phyloP scores from a whole-genome alignment of 2,113 vertebrate genomes.

The Silurus meridionalis region DNA sequence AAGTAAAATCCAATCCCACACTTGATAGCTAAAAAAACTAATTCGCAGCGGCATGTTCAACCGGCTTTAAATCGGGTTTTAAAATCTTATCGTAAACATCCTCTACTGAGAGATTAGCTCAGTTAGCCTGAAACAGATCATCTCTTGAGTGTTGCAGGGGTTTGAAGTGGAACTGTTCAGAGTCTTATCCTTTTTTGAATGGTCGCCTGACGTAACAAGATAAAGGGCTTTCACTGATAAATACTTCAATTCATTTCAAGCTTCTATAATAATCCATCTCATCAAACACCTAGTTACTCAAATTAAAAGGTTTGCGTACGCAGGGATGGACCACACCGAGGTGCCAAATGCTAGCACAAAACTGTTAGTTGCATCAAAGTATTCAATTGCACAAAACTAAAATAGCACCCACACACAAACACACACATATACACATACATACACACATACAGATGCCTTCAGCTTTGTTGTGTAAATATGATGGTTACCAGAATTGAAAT shows the following conservation, averaged over 20 bases:
- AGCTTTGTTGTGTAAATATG: conserved; percentile 60
- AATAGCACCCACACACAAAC: neutral
- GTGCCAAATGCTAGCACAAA: neutral
- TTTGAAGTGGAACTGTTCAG: conserved; percentile 22
- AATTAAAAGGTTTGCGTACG: neutral
- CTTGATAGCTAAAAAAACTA: neutral
- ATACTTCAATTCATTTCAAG: neutral
- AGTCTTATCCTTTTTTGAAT: conserved; percentile 1
- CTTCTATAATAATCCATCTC: conserved; percentile 15
- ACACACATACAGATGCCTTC: neutral
- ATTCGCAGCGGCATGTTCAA: conserved; percentile 29
- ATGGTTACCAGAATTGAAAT: conserved; percentile 55
- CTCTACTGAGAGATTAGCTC: conserved; percentile 30
- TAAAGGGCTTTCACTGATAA: conserved; percentile 28
- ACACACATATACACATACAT: no score
- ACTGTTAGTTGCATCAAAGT: neutral
- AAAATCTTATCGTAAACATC: conserved; percentile 40
- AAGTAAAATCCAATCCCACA: conserved; percentile 37
- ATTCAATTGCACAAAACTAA: neutral
- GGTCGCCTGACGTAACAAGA: conserved; percentile 10
- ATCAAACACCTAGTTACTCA: conserved; percentile 29
- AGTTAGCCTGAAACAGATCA: conserved; percentile 25
- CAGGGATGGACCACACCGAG: neutral
- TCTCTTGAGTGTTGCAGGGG: neutral
- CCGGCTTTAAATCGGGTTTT: conserved; percentile 33